phyloP scores from a whole-genome alignment of 2,888 invertebrate genomes.

The Didymodactylos carnosus region DNA sequence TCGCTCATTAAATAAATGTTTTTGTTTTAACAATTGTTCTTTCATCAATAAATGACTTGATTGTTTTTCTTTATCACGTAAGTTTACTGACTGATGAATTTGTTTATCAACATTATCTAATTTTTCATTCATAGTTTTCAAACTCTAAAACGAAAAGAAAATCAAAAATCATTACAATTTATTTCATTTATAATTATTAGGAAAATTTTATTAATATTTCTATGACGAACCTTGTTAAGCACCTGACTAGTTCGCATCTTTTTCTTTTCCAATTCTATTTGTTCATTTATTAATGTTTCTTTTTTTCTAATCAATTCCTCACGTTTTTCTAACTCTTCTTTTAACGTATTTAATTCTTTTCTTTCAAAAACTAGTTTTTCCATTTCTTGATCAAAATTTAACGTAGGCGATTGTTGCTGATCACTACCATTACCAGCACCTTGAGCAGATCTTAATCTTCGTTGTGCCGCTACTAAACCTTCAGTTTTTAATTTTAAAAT shows the following conservation, averaged over 20 bases:
- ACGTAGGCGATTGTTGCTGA: background rate
- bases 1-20: slow-evolving; percentile 18
- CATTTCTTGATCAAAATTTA: slow-evolving; percentile 20
- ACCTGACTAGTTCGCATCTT: slow-evolving; percentile 20
- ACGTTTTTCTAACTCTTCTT: slow-evolving; percentile 23
- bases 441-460: slow-evolving; percentile 22
- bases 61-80: no score
- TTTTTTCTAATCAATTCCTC: slow-evolving; percentile 31
- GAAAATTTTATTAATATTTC: no score
- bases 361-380: slow-evolving; percentile 31
- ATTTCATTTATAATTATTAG: no score
- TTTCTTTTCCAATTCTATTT: slow-evolving; percentile 30
- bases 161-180: no score
- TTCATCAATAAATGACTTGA: background rate
- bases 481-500: slow-evolving; percentile 30
- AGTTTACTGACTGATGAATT: no score
- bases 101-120: background rate
- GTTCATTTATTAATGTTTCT: slow-evolving; percentile 28
- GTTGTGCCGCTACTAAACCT: slow-evolving; percentile 29
- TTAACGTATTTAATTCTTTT: slow-evolving; percentile 25
- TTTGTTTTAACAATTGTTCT: background rate
- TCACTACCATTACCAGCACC: slow-evolving; percentile 14
- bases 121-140: background rate
- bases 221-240: slow-evolving; percentile 18
- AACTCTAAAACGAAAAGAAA: background rate